phyloP scores from a whole-genome alignment of 2,888 invertebrate genomes.

The Eilema caniola region DNA sequence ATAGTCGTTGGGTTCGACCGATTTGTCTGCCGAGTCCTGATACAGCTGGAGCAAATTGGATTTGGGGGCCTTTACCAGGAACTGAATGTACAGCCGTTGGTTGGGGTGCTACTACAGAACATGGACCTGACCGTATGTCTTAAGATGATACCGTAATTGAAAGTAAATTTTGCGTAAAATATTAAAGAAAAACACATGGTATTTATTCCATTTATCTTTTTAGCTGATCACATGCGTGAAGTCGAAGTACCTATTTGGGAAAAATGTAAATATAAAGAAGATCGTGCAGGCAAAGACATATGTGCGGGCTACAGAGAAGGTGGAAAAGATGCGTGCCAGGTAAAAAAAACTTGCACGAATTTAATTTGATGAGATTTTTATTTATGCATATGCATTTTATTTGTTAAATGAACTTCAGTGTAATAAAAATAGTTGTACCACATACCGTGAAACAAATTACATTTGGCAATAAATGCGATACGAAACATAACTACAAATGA shows the following conservation, averaged over 20 bases:
- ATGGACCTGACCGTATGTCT: slow-evolving; percentile 92
- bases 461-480: not conserved
- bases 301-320: slow-evolving; percentile 92
- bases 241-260: slow-evolving; percentile 91
- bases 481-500: not conserved
- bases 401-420: too few relatives aligned
- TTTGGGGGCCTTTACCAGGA: slow-evolving; percentile 89
- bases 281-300: slow-evolving; percentile 89
- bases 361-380: not conserved
- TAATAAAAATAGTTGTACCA: not conserved
- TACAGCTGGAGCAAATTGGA: slow-evolving; percentile 87
- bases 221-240: slow-evolving; percentile 94
- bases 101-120: slow-evolving; percentile 93
- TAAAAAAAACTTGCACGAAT: slow-evolving; percentile 41
- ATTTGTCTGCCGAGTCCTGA: slow-evolving; percentile 90
- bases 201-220: slow-evolving; percentile 40
- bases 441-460: not conserved
- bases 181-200: not conserved
- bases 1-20: slow-evolving; percentile 93
- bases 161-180: not conserved
- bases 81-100: slow-evolving; percentile 92
- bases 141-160: not conserved
- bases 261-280: slow-evolving; percentile 89
- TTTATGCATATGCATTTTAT: too few relatives aligned
- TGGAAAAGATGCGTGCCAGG: slow-evolving; percentile 94